phyloP scores from a whole-genome alignment of 2,113 vertebrate species.

The Onychorhynchus coronatus region DNA sequence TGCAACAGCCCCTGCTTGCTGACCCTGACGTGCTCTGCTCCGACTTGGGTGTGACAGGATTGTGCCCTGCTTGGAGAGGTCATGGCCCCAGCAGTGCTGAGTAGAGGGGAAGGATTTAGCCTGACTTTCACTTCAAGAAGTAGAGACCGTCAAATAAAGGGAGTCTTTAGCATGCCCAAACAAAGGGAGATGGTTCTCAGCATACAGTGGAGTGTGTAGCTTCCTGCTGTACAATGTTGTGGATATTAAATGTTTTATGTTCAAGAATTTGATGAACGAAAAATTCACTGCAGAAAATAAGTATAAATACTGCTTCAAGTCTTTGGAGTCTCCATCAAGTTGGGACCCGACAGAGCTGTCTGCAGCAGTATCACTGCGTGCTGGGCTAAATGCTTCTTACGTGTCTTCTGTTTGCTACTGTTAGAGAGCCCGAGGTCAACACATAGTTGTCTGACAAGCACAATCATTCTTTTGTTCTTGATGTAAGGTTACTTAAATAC shows the following conservation, averaged over 20 bases:
- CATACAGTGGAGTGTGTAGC: not conserved
- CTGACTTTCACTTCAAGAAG: not conserved
- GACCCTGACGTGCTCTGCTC: not conserved
- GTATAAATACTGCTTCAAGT: not conserved
- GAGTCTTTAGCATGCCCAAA: not conserved
- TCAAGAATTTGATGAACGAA: not conserved
- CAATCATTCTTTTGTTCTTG: not conserved
- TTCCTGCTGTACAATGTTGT: not conserved
- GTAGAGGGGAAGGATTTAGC: too few species aligned
- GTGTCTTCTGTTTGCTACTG: not conserved
- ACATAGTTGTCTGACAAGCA: not conserved
- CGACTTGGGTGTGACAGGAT: fast-evolving
- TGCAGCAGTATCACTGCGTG: not conserved
- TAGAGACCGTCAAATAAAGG: not conserved
- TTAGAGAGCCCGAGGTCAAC: not conserved
- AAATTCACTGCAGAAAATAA: not conserved
- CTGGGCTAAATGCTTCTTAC: not conserved
- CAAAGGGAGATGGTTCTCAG: not conserved
- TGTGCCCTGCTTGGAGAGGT: fast-evolving
- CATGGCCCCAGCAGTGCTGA: too few species aligned
- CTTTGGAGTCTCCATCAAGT: not conserved
- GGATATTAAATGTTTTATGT: not conserved
- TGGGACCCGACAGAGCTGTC: not conserved
- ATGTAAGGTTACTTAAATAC: not conserved
- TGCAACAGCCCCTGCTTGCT: not conserved